Evolutionary conservation across 2,888 invertebrate species (phyloP).

Genomic region (Dynastes tityus): DNA sequence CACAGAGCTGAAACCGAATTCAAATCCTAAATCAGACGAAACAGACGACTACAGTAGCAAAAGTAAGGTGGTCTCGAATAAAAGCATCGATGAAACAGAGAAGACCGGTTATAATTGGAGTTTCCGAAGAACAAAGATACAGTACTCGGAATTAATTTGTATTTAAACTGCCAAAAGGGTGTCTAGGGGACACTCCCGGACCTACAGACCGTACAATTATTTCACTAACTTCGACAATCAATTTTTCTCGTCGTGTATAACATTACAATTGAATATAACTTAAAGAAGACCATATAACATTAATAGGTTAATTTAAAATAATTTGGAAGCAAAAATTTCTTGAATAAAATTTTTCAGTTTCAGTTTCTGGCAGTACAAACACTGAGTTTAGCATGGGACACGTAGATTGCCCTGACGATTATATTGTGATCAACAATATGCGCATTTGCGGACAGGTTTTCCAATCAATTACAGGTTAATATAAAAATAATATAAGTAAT

Average conservation of each 20-base stretch:
- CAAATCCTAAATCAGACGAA: slow-evolving; percentile 55
- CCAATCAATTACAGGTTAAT: slow-evolving; percentile 80
- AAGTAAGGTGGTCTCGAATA: slow-evolving; percentile 67
- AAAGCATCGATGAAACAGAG: slow-evolving; percentile 67
- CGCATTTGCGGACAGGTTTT: slow-evolving; percentile 83
- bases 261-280: no score
- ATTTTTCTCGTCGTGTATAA: no score
- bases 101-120: slow-evolving; percentile 68
- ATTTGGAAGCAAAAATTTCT: not conserved
- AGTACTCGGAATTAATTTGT: slow-evolving; percentile 63
- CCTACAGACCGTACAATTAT: no score
- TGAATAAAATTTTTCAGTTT: not conserved
- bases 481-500: not conserved
- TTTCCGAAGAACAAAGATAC: slow-evolving; percentile 68
- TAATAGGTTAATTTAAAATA: not conserved
- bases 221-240: no score
- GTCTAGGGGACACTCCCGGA: no score
- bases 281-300: not conserved
- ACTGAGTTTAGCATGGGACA: slow-evolving; percentile 79
- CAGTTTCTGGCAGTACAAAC: slow-evolving; percentile 63
- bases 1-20: slow-evolving; percentile 66
- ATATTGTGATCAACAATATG: slow-evolving; percentile 79
- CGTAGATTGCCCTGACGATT: slow-evolving; percentile 84
- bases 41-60: slow-evolving; percentile 55
- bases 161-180: no score